Conservation (phyloP, 1,140 invertebrate genomes). For the Drosophila bocki region DNA sequence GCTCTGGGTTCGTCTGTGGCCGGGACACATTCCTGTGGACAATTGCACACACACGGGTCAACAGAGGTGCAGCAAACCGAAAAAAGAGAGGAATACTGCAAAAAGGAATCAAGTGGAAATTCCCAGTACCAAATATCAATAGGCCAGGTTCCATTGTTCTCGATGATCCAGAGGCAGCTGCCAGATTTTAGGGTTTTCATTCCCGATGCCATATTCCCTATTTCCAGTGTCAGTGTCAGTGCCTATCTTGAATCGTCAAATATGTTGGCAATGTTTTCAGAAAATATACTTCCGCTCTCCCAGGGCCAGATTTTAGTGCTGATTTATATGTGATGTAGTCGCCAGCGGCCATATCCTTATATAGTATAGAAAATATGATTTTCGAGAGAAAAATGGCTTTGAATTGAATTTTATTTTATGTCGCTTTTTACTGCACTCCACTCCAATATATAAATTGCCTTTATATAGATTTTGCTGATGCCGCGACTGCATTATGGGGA, state of each 20-base stretch:
- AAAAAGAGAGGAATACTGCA: slow-evolving; percentile 5
- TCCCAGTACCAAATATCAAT: slow-evolving; percentile 54
- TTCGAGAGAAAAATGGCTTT: slow-evolving; percentile 58
- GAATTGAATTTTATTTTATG: slow-evolving; percentile 76
- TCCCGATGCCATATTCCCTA: background rate
- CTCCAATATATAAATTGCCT: slow-evolving; percentile 71
- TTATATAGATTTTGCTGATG: slow-evolving; percentile 70
- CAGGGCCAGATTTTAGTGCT: slow-evolving; percentile 57
- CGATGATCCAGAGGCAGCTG: slow-evolving; percentile 56
- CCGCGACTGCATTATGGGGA: slow-evolving; percentile 67
- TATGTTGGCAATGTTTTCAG: slow-evolving; percentile 44
- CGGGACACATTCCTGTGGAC: slow-evolving; percentile 42
- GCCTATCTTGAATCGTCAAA: slow-evolving; percentile 23
- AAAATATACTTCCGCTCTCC: slow-evolving; percentile 60
- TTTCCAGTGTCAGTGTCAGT: slow-evolving; percentile 25
- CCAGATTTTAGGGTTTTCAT: slow-evolving; percentile 30
- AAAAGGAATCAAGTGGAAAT: slow-evolving; percentile 64
- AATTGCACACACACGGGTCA: slow-evolving; percentile 58
- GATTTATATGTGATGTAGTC: slow-evolving; percentile 56
- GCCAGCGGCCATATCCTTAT: slow-evolving; percentile 35
- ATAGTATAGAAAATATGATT: slow-evolving; percentile 74
- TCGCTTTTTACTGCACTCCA: slow-evolving; percentile 39
- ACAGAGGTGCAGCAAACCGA: slow-evolving; percentile 20
- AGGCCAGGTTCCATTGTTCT: slow-evolving; percentile 58
- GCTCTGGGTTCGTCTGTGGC: slow-evolving; percentile 12